phyloP scores from a whole-genome alignment of 2,797 vertebrate species.

The Esox masquinongy region DNA sequence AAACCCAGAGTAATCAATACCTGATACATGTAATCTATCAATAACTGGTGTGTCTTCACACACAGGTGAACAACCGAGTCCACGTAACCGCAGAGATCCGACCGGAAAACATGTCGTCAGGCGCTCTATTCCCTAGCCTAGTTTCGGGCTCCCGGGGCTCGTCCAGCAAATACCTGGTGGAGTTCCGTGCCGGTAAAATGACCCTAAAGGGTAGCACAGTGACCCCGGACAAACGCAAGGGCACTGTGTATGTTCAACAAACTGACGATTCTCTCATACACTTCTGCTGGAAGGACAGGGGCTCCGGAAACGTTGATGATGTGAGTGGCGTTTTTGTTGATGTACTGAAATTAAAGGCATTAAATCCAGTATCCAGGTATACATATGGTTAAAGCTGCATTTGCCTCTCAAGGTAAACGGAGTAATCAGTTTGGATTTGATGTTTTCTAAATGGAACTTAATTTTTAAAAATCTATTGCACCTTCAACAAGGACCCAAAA shows the following conservation, averaged over 20 bases:
- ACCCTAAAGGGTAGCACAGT: slow-evolving; percentile 89
- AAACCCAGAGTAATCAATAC: no score
- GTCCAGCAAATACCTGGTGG: slow-evolving; percentile 93
- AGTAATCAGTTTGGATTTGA: no score
- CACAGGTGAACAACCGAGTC: neutral
- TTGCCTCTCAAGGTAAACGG: no score
- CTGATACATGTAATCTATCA: neutral
- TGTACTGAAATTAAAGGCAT: no score
- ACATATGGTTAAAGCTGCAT: no score
- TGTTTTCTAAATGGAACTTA: no score
- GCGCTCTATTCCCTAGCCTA: slow-evolving; percentile 92
- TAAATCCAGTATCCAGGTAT: no score
- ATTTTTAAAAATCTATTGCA: no score
- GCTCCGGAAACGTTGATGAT: slow-evolving; percentile 88
- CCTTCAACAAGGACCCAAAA: no score
- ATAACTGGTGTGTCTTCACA: neutral
- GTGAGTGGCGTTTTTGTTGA: slow-evolving; percentile 70
- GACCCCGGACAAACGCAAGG: slow-evolving; percentile 95
- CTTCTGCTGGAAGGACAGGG: slow-evolving; percentile 98
- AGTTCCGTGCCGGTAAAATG: slow-evolving; percentile 97
- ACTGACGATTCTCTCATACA: slow-evolving; percentile 96
- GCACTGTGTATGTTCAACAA: slow-evolving; percentile 92
- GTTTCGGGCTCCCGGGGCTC: slow-evolving; percentile 90
- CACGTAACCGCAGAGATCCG: neutral
- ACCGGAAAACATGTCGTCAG: slow-evolving; percentile 87